Evolutionary conservation across 2,113 vertebrate species (phyloP).

Genomic region (Desmodus rotundus): DNA sequence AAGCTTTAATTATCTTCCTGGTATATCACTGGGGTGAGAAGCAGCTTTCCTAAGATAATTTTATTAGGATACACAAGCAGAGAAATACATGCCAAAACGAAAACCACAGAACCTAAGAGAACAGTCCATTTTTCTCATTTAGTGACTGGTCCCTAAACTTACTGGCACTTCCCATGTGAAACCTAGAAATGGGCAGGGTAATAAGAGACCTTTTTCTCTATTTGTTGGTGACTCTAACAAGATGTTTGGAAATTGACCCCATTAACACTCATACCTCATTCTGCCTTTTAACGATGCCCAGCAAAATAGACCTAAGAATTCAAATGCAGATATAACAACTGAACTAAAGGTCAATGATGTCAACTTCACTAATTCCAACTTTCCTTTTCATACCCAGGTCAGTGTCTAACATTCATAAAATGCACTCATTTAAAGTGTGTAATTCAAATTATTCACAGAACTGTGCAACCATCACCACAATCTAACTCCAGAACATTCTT

Average conservation of each 20-base stretch:
- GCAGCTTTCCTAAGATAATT: neutral
- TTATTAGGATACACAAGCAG: neutral
- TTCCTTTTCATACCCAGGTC: neutral
- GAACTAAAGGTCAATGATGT: neutral
- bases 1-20: neutral
- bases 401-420: neutral
- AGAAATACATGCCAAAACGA: neutral
- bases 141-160: neutral
- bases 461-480: neutral
- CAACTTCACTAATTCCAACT: neutral
- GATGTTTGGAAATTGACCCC: neutral
- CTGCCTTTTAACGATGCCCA: neutral
- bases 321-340: neutral
- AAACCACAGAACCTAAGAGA: neutral
- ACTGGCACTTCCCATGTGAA: neutral
- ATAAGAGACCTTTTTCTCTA: neutral
- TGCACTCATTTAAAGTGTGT: neutral
- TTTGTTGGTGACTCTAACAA: neutral
- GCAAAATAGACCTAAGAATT: neutral
- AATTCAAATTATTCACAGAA: slow-evolving; percentile 5
- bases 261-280: neutral
- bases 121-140: neutral
- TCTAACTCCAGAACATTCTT: neutral
- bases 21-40: neutral
- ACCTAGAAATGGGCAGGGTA: neutral